Conservation (phyloP, 2,113 vertebrate genomes). For the Anas platyrhynchos region DNA sequence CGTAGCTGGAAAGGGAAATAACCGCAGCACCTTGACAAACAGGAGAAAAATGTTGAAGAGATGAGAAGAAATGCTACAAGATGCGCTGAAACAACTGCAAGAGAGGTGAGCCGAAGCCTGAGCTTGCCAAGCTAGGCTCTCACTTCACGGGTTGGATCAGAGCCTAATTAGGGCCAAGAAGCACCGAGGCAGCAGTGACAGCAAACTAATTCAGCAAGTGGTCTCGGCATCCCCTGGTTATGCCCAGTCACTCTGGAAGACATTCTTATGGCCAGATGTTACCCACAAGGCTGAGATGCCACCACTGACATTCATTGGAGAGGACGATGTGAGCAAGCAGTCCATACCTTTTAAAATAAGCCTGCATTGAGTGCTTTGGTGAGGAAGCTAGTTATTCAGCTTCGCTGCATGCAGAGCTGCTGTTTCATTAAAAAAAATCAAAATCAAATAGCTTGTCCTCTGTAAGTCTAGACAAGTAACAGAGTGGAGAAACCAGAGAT, state of each 20-base stretch:
- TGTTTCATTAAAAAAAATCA: neutral
- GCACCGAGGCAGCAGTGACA: neutral
- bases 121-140: neutral
- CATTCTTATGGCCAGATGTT: neutral
- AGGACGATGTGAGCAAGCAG: neutral
- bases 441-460: neutral
- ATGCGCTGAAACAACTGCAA: neutral
- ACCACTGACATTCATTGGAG: neutral
- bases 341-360: neutral
- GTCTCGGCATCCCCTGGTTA: neutral
- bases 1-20: neutral
- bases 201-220: neutral
- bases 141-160: neutral
- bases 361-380: neutral
- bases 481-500: neutral
- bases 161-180: neutral
- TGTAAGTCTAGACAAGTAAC: neutral
- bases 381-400: neutral
- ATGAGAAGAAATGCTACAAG: neutral
- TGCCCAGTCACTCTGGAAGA: neutral
- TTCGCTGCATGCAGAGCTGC: neutral
- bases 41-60: neutral
- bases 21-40: neutral
- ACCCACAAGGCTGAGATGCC: neutral
- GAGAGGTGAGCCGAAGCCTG: neutral